Conservation (phyloP, 2,113 vertebrate species). For the Dicentrarchus labrax region DNA sequence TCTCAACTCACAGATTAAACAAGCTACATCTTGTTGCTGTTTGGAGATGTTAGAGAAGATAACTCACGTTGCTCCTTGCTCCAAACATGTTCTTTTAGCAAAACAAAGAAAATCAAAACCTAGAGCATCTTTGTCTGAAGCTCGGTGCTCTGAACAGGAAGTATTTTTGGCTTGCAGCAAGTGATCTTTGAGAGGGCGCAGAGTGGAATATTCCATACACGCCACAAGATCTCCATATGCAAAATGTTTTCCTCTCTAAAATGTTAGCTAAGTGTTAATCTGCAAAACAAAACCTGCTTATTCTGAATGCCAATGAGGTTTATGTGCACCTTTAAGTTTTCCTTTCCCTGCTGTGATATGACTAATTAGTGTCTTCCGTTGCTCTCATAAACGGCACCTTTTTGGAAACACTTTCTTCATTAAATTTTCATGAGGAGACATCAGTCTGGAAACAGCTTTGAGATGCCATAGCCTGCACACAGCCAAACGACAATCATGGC, state of each 20-base stretch:
- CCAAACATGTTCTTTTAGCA: conserved; percentile 52
- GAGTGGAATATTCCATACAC: conserved; percentile 41
- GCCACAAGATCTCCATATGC: conserved; percentile 18
- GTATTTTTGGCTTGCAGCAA: conserved; percentile 46
- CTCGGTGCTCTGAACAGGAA: conserved; percentile 51
- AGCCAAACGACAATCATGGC: conserved; percentile 79
- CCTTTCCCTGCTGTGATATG: conserved; percentile 61
- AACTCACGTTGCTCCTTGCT: conserved; percentile 40
- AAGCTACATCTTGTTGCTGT: conserved; percentile 41
- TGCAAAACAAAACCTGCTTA: conserved; percentile 59
- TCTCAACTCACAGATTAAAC: conserved; percentile 48
- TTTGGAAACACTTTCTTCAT: conserved; percentile 71
- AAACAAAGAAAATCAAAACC: conserved; percentile 66
- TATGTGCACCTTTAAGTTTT: conserved; percentile 63
- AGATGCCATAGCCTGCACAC: conserved; percentile 64
- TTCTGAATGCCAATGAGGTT: conserved; percentile 60
- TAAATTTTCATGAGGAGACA: conserved; percentile 79
- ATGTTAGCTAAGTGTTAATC: conserved; percentile 48
- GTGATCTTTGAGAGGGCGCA: conserved; percentile 33
- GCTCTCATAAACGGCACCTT: conserved; percentile 70
- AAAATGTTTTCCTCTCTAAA: conserved; percentile 46
- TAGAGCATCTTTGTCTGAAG: conserved; percentile 45
- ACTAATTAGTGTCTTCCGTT: conserved; percentile 74
- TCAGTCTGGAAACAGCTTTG: conserved; percentile 78
- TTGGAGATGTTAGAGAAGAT: conserved; percentile 66